Percentiles rank a stretch among this genome's conserved stretches.
Conservation (phyloP, 2,113 vertebrate species). For the Lontra canadensis region DNA sequence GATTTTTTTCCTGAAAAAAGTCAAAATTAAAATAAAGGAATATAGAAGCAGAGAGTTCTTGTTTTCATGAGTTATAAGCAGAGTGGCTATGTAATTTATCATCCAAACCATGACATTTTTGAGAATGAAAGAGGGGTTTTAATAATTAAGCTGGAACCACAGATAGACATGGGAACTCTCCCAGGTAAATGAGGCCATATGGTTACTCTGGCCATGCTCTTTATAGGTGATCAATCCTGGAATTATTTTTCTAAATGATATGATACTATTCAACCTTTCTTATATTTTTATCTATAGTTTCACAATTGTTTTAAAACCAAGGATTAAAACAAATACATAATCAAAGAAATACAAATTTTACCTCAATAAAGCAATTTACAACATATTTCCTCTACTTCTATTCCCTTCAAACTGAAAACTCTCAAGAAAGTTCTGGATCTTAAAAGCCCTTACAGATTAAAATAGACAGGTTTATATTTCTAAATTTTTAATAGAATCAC, state of each 20-base stretch:
- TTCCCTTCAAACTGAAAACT: not conserved
- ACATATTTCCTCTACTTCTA: not conserved
- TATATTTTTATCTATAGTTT: not conserved
- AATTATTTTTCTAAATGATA: not conserved
- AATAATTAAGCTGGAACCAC: not conserved
- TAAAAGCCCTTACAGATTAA: not conserved
- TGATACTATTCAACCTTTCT: not conserved
- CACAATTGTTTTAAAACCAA: not conserved
- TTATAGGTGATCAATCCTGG: not conserved
- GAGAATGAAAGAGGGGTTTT: not conserved
- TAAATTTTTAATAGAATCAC: not conserved
- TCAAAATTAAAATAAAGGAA: not conserved
- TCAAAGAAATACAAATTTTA: not conserved
- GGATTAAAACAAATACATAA: not conserved
- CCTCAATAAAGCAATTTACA: not conserved
- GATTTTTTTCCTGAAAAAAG: not conserved
- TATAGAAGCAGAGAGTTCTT: not conserved
- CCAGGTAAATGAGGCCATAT: not conserved
- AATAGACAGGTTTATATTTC: not conserved
- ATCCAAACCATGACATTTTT: not conserved
- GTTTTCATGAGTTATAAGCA: not conserved
- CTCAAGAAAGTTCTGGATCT: not conserved
- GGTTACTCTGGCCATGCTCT: accelerated
- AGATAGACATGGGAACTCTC: not conserved
- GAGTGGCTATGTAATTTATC: not conserved